Evolutionary conservation across 2,797 vertebrate genomes (phyloP).

Genomic region (Antrozous pallidus): DNA sequence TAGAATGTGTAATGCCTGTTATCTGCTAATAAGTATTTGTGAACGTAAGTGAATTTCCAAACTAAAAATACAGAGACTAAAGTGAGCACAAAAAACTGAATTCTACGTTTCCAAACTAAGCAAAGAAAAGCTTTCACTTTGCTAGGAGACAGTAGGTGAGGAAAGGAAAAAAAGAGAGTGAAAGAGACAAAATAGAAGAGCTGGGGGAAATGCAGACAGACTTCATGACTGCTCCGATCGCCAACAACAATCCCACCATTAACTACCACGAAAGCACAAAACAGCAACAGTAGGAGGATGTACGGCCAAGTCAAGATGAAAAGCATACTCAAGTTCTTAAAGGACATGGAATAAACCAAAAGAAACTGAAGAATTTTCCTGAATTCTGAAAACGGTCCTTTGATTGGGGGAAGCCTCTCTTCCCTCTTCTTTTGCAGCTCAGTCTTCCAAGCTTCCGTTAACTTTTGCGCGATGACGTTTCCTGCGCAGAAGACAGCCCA

Average conservation of each 20-base stretch:
- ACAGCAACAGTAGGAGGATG: slow-evolving; percentile 79
- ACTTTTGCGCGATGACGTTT: slow-evolving; percentile 86
- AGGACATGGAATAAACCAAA: slow-evolving; percentile 81
- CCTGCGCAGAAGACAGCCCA: slow-evolving; percentile 96
- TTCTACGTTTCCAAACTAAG: slow-evolving; percentile 84
- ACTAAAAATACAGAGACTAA: slow-evolving; percentile 85
- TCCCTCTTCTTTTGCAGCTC: slow-evolving; percentile 91
- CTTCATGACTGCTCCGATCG: slow-evolving; percentile 92
- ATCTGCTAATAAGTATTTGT: slow-evolving; percentile 95
- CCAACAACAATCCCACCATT: slow-evolving; percentile 95
- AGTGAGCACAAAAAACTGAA: slow-evolving; percentile 82
- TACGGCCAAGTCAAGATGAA: slow-evolving; percentile 91
- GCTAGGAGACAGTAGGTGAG: slow-evolving; percentile 85
- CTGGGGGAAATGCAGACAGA: slow-evolving; percentile 93
- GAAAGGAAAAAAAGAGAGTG: slow-evolving; percentile 89
- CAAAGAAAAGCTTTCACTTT: slow-evolving; percentile 87
- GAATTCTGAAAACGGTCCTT: slow-evolving; percentile 82
- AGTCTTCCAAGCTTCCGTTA: slow-evolving; percentile 90
- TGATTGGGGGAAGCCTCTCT: slow-evolving; percentile 83
- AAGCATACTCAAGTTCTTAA: slow-evolving; percentile 82
- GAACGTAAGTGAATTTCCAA: slow-evolving; percentile 94
- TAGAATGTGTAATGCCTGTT: slow-evolving; percentile 98
- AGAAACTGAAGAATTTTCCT: slow-evolving; percentile 84
- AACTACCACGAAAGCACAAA: slow-evolving; percentile 86
- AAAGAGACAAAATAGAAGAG: slow-evolving; percentile 96